Base-by-base conservation (phyloP, 2,113 vertebrate genomes). In the Telmatochromis brichardi region DNA sequence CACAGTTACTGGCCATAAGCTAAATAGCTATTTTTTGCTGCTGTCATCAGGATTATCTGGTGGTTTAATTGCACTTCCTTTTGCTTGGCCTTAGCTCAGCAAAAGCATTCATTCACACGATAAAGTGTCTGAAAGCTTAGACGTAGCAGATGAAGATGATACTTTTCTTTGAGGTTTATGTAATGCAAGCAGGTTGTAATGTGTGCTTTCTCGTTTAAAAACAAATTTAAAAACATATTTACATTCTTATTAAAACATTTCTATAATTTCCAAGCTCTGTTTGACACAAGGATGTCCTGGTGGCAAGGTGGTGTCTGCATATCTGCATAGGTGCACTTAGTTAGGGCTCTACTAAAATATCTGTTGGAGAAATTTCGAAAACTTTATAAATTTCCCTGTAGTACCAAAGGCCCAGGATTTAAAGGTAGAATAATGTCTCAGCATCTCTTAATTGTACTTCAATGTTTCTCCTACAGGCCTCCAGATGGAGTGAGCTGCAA, bases 1-100 rank as follows among this genome's bases (percentile, higher is more conserved):
- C 95, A 92, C 93, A 95, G 95, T 96, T 95, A 94, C 89, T 84
- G 87, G 76, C 89, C 90, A 85, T 87, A 60, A 92, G 95, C 94
- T 92, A 90, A 96, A 94, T 90, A 33, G 90, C 63, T 85, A 58
- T 94, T 95, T 95, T 94, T 76, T 76, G 93, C 89, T 91, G 91
- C 92, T 57, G 92, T 93, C 90, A 71, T 96, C 93, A 95, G 94
- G 92, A 94, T 93, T 90, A 91, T 89, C 88, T 88, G 84, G 86
- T 86, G 81, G 84, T 87, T 95, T 95, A 94, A 95, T 94, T 85
- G 92, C 94, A 90, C 92, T 92, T 90, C 83, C 84, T 86, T 79
- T 88, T 82, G 65, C 81, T 85, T 82, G 37, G 89, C 63, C 92
- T 90, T 60, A 93, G 92, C 91, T 93, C 93, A 94, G 94, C 92